phyloP scores from a whole-genome alignment of 2,113 vertebrate genomes.

The Elephantulus edwardii region DNA sequence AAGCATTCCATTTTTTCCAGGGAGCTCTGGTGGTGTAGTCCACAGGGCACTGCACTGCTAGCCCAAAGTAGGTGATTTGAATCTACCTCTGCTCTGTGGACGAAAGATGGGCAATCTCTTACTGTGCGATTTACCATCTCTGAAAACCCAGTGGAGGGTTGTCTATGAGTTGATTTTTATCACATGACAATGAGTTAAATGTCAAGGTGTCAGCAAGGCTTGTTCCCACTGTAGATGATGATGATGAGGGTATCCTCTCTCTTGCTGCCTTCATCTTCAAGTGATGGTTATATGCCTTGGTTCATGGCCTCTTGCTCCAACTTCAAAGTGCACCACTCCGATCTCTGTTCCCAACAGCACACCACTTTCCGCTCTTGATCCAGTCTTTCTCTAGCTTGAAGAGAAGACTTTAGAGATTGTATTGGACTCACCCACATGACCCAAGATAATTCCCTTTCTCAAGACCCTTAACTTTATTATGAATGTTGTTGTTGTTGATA shows the following conservation, averaged over 20 bases:
- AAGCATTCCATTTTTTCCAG: too few relatives aligned
- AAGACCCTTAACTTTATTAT: not conserved
- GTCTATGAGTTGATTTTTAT: too few relatives aligned
- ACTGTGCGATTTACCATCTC: too few relatives aligned
- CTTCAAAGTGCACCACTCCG: not conserved
- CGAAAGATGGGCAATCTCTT: too few relatives aligned
- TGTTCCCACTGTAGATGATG: not conserved
- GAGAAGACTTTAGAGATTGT: not conserved
- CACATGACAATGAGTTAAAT: too few relatives aligned
- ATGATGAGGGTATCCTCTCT: too few relatives aligned
- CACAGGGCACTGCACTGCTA: too few relatives aligned
- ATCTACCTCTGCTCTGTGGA: too few relatives aligned
- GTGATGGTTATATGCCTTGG: not conserved
- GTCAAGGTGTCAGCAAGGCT: not conserved
- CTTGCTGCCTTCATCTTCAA: not conserved
- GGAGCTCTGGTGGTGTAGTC: too few relatives aligned
- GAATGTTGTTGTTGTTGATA: too few relatives aligned
- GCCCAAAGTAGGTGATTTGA: too few relatives aligned
- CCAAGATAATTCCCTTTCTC: not conserved
- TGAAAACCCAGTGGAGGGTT: too few relatives aligned
- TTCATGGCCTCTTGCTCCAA: not conserved
- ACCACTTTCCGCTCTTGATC: not conserved
- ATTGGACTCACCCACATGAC: not conserved
- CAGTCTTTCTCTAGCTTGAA: not conserved
- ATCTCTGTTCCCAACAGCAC: not conserved